phyloP scores from a whole-genome alignment of 1,140 invertebrate genomes.

The Diprion similis region DNA sequence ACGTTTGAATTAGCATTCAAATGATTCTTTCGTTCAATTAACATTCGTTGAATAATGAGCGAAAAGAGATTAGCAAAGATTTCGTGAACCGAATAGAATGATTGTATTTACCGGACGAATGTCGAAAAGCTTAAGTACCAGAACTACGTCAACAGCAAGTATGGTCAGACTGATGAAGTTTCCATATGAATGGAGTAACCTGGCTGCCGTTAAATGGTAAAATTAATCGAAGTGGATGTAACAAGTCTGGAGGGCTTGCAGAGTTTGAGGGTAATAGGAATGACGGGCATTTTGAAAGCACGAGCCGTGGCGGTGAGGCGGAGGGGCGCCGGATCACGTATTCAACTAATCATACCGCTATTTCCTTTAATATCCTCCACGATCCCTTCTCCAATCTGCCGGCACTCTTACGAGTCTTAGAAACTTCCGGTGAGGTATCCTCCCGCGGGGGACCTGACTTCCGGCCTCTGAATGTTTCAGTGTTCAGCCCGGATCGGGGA shows the following conservation, averaged over 20 bases:
- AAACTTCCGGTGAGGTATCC: conserved; percentile 55
- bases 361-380: conserved; percentile 62
- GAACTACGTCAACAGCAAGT: no score
- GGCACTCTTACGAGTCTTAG: conserved; percentile 52
- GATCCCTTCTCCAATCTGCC: conserved; percentile 32
- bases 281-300: neutral
- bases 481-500: neutral
- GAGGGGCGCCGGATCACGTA: conserved; percentile 44
- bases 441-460: conserved; percentile 40
- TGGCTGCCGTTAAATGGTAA: neutral
- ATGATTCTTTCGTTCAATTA: no score
- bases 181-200: no score
- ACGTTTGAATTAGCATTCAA: no score
- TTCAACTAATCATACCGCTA: conserved; percentile 63
- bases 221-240: neutral
- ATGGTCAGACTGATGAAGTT: no score
- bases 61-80: no score
- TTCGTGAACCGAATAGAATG: no score
- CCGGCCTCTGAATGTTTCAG: conserved; percentile 55
- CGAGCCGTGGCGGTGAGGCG: neutral
- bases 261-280: conserved; percentile 1
- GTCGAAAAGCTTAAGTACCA: no score
- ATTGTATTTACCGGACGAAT: no score
- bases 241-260: neutral
- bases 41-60: no score